Evolutionary conservation across 2,888 invertebrate genomes (phyloP).

Genomic region (Orchestes rusci): DNA sequence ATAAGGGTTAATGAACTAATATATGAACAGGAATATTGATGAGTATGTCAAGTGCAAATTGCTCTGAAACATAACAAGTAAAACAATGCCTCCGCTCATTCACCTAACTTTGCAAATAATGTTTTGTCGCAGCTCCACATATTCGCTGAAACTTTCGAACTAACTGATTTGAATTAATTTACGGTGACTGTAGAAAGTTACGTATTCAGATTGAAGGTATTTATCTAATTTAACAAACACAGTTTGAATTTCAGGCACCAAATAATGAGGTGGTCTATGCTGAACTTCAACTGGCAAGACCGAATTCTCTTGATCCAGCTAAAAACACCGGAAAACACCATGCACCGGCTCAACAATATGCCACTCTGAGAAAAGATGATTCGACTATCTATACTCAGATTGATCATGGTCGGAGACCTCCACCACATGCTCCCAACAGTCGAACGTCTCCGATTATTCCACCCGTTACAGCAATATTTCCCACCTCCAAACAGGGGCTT

Average conservation of each 20-base stretch:
- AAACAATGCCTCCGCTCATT: too few relatives aligned
- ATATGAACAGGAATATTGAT: too few relatives aligned
- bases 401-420: conserved; percentile 55
- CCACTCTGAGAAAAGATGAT: conserved; percentile 45
- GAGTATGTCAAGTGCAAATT: too few relatives aligned
- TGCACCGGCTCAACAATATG: conserved; percentile 33
- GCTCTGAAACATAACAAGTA: too few relatives aligned
- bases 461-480: conserved; percentile 41
- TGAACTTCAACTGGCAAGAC: conserved; percentile 51
- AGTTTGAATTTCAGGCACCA: conserved; percentile 16
- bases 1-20: too few relatives aligned
- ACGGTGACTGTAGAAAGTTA: too few relatives aligned
- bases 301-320: conserved; percentile 46
- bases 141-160: too few relatives aligned
- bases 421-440: conserved; percentile 34
- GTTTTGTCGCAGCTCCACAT: too few relatives aligned
- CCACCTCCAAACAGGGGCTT: conserved; percentile 40
- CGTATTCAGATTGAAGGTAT: too few relatives aligned
- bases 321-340: conserved; percentile 39
- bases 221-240: too few relatives aligned
- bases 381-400: conserved; percentile 69
- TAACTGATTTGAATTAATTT: too few relatives aligned
- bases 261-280: conserved; percentile 56
- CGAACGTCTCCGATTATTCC: conserved; percentile 46
- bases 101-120: too few relatives aligned